A percentile compares a stretch with the other conserved stretches of the same genome.
Conservation (phyloP, 2,888 invertebrate genomes). For the Drosophila macrothrix region DNA sequence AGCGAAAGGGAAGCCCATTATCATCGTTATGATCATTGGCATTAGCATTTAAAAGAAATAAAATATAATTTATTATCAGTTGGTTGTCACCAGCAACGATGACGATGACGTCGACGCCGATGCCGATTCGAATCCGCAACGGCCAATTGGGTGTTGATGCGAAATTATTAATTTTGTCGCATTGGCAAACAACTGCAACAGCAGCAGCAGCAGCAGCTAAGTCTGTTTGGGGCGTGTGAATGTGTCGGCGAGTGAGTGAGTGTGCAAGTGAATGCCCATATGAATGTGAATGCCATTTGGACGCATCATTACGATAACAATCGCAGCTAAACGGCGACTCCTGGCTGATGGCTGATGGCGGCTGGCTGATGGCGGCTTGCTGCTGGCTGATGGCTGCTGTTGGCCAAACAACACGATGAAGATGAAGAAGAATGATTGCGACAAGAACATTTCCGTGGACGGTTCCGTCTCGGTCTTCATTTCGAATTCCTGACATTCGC, state of each 20-base stretch:
- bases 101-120: not conserved
- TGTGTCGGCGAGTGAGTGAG: conserved; percentile 29
- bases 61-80: conserved; percentile 79
- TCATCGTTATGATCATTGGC: conserved; percentile 33
- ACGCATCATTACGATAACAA: conserved; percentile 78
- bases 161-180: conserved; percentile 76
- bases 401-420: conserved; percentile 12
- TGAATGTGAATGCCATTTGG: conserved; percentile 61
- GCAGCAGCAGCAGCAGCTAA: conserved; percentile 1
- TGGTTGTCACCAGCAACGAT: conserved; percentile 59
- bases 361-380: not conserved
- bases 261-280: conserved; percentile 51
- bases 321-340: conserved; percentile 70
- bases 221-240: conserved; percentile 58
- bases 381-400: not conserved
- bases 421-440: conserved; percentile 37
- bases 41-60: conserved; percentile 80
- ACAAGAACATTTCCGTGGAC: conserved; percentile 62
- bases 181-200: conserved; percentile 24
- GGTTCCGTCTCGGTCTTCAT: conserved; percentile 78
- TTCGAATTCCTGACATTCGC: conserved; percentile 77
- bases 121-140: conserved; percentile 7
- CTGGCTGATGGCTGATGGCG: conserved; percentile 24
- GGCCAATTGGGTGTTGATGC: conserved; percentile 74
- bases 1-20: conserved; percentile 16